A percentile compares a stretch with the other conserved stretches of the same genome.
Evolutionary conservation across 2,113 vertebrate genomes (phyloP).

Genomic region (Poecilia latipinna): DNA sequence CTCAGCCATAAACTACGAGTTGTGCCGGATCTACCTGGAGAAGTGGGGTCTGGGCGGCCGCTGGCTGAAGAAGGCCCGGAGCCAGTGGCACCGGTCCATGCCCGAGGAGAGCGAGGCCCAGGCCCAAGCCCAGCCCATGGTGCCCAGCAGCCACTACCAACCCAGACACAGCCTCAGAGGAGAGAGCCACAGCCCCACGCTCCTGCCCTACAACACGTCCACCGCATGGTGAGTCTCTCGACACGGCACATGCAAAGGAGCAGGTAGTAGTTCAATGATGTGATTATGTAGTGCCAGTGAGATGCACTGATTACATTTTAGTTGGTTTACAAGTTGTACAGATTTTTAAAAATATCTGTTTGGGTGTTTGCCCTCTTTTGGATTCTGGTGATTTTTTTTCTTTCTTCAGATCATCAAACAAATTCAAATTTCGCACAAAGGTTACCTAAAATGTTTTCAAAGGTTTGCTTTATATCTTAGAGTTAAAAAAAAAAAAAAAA

Average conservation of each 20-base stretch:
- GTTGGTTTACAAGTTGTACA: neutral
- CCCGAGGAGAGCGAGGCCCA: slow-evolving; percentile 79
- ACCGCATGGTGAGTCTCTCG: slow-evolving; percentile 89
- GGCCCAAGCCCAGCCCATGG: slow-evolving; percentile 68
- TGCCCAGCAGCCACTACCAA: slow-evolving; percentile 76
- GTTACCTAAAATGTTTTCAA: too few relatives aligned
- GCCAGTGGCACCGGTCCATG: slow-evolving; percentile 85
- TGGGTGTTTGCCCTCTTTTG: neutral
- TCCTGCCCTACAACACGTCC: slow-evolving; percentile 90
- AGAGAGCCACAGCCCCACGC: slow-evolving; percentile 86
- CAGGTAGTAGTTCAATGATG: neutral
- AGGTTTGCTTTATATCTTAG: too few relatives aligned
- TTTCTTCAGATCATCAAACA: neutral
- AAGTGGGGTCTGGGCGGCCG: slow-evolving; percentile 94
- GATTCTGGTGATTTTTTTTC: neutral
- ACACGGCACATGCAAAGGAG: neutral
- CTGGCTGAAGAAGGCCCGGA: slow-evolving; percentile 91
- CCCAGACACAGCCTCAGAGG: slow-evolving; percentile 85
- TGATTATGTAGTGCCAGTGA: neutral
- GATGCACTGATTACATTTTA: too few relatives aligned
- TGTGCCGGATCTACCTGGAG: slow-evolving; percentile 93
- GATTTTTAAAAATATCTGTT: neutral
- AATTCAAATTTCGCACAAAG: too few relatives aligned
- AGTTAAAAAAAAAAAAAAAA: too few relatives aligned
- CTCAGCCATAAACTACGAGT: slow-evolving; percentile 97